Base-by-base conservation (phyloP, 2,113 vertebrate species). In the Macquaria australasica region DNA sequence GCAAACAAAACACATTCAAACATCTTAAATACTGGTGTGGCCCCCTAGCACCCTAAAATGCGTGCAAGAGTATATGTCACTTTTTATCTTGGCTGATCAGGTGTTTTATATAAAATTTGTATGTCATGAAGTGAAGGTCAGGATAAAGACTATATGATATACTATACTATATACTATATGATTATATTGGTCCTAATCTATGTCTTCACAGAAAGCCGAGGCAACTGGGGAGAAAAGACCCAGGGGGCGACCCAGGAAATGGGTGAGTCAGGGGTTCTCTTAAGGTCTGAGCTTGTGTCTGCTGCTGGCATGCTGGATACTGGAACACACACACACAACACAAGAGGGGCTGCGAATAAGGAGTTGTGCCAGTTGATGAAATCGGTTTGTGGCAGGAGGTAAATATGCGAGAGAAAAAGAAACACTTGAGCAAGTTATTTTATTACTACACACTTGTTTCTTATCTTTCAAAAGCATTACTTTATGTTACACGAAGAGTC, bases 221-320 rank as follows among this genome's bases (percentile, higher is more conserved):
- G 89, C 88, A 60, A 89, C 91, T 5, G 94, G 94, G 51, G 93
- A 93, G 90, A 95, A 94, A 79, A 94, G 95, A 91, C 94, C 94
- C 14, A 90, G 94, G 82, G 95, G 95, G 58, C 86, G 95, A 91
- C 95, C 95, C 76, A 93, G 95, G 87, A 95, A 95, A 94, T 95
- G 95, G 95, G 95, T 95, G 80, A 91, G 94, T 91, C 23, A 10
- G 31, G 25, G 20, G 6, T 73, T 55, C 12, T 60, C 28, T 53
- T 69, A 10, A 53, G 11, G 25, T 58, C 23, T n/a, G 48, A 62
- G 31, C 21, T 39, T 31, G 25, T 31, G 56, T 78, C 25, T 81
- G 48, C 23, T 66, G 39, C 25, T 63, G 25, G 45, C 37, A 72
- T 25, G 37, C 18, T 43, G 62, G 41, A 55, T 16, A 72, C 50